Conservation (phyloP, 2,113 vertebrate species). For the Stigmatopora nigra region DNA sequence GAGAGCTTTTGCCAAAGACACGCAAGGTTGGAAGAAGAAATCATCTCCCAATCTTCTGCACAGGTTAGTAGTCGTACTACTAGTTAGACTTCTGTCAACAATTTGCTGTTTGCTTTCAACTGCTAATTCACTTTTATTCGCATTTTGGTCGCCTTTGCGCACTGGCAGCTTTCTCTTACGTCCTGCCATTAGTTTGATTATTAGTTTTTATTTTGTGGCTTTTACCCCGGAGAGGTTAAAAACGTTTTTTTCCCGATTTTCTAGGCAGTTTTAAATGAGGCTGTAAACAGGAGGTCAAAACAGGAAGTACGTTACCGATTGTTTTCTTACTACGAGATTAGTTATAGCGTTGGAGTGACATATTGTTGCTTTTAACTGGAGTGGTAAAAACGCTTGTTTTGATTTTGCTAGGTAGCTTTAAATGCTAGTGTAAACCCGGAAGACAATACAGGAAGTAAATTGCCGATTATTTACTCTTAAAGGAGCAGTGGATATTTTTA, state of each 20-base stretch:
- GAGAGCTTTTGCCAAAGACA: slow-evolving; percentile 78
- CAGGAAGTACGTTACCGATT: too few species aligned
- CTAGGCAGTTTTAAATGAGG: too few species aligned
- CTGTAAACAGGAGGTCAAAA: too few species aligned
- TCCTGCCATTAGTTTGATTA: slow-evolving; percentile 31
- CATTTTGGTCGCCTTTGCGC: not conserved
- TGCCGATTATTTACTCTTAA: slow-evolving; percentile 37
- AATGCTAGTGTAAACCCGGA: not conserved
- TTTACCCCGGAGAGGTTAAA: too few species aligned
- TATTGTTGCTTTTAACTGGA: not conserved
- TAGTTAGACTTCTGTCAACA: slow-evolving; percentile 41
- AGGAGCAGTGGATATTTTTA: slow-evolving; percentile 32
- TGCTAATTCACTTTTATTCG: not conserved
- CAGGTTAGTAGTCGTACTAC: slow-evolving; percentile 5
- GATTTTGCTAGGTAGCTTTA: not conserved
- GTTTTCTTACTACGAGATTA: too few species aligned
- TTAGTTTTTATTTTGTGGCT: too few species aligned
- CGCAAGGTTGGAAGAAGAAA: slow-evolving; percentile 81
- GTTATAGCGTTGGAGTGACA: not conserved
- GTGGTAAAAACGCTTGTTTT: not conserved
- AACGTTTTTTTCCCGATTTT: too few species aligned
- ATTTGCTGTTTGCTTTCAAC: slow-evolving; percentile 49
- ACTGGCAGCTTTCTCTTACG: slow-evolving; percentile 51
- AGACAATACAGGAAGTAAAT: slow-evolving; percentile 32
- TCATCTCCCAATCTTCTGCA: slow-evolving; percentile 58